A percentile compares a stretch with the other conserved stretches of the same genome.
Conservation (phyloP, 2,888 invertebrate genomes). For the Brenthis daphne region DNA sequence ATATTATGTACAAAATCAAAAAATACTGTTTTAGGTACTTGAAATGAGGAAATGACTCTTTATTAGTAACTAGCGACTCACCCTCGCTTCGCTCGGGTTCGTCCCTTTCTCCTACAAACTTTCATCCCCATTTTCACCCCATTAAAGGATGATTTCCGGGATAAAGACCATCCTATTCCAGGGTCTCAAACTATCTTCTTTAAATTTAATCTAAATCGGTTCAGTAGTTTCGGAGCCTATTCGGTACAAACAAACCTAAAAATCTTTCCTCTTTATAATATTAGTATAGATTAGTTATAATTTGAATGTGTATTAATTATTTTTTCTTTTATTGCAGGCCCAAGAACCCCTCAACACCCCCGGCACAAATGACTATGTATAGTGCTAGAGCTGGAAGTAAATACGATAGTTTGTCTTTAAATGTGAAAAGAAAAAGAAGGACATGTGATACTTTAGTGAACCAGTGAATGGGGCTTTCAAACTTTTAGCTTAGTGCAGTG, state of each 20-base stretch:
- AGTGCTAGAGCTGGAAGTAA: constrained; percentile 75
- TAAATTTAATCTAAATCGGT: no score
- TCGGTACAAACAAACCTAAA: no score
- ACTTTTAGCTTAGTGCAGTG: constrained; percentile 68
- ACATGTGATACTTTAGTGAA: constrained; percentile 75
- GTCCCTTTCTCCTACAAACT: no score
- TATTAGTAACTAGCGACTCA: not conserved
- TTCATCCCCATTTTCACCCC: no score
- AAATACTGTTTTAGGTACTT: not conserved
- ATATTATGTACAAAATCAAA: no score
- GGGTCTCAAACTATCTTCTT: no score
- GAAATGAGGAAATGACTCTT: not conserved
- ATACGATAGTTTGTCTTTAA: constrained; percentile 75
- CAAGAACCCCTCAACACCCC: constrained; percentile 91
- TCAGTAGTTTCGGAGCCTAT: no score
- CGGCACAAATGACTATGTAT: constrained; percentile 91
- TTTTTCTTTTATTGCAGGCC: constrained; percentile 84
- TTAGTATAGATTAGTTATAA: no score
- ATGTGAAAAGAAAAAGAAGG: constrained; percentile 80
- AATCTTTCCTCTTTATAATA: no score
- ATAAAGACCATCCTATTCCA: no score
- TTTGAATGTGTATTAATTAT: not conserved
- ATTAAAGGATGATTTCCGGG: no score
- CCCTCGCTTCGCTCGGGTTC: no score
- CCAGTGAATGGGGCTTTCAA: constrained; percentile 72